Base-by-base conservation (phyloP, 2,888 invertebrate species). In the Acleris laterana region DNA sequence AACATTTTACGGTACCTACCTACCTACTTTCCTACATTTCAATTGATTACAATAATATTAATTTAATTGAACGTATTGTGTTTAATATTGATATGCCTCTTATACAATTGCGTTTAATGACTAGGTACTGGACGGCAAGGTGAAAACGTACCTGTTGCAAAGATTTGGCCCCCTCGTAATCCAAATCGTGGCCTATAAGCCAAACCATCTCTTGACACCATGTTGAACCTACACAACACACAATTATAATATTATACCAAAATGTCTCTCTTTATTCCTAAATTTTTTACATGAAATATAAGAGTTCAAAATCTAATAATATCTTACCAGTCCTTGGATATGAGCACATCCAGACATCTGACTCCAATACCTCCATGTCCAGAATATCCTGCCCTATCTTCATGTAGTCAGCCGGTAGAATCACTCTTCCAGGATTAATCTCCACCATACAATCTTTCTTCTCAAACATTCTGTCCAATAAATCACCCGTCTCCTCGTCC, bases 151-250 rank as follows among this genome's bases (percentile, higher is more conserved):
- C 93, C 79, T 93, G 93, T 73, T 93, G 93, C 59, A 93, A 74
- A 68, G 94, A 94, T 77, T 95, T 95, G 0, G 97, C 97, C 22
- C 94, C 94, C 76, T 96, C 95, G 76, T 95, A 97, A 81, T 98
- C 95, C 70, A 97, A 90, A 74, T 96, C 94, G 75, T 97, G 96
- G 4, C 96, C 95, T 67, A 98, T 94, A n/a, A 98, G 93, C 96
- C 98, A 98, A 2, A 97, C 95, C 95, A 98, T 97, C 92, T 98
- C 98, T 80, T 98, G 98, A 0, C 96, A 95, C 98, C 98, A 98
- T 0, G 98, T 98, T 22, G 98, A 98, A 16, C 97, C 96, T 96
- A 48, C 68, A 62, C 20, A 62, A 48, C 68, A 62, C 20, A 62
- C 58, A 28, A 62, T 63, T n/a, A 63, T 49, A 60, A n/a, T 51